phyloP scores from a whole-genome alignment of 2,797 vertebrate species.

The Anas bernieri region DNA sequence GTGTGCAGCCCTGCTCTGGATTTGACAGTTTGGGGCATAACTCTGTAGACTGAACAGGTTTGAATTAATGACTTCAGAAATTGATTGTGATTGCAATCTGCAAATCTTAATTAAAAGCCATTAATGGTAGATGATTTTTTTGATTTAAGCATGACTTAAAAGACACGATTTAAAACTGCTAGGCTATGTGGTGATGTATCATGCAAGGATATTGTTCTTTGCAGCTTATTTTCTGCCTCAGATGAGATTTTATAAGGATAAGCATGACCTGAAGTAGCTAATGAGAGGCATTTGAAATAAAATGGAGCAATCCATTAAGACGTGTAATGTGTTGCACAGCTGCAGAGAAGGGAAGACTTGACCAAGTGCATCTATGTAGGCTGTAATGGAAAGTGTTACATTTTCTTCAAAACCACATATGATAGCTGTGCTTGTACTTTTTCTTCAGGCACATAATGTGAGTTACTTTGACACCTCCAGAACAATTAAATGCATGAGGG shows the following conservation, averaged over 20 bases:
- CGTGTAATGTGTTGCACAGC: neutral
- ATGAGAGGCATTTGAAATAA: neutral
- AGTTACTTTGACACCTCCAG: neutral
- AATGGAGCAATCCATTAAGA: neutral
- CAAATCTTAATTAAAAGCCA: neutral
- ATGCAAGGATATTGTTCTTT: neutral
- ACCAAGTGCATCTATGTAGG: neutral
- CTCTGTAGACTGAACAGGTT: neutral
- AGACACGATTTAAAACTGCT: neutral
- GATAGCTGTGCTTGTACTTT: neutral
- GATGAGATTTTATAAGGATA: neutral
- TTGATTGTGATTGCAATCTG: constrained; percentile 4
- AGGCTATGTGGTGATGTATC: neutral
- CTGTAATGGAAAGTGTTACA: neutral
- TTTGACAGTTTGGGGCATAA: neutral
- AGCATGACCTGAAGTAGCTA: neutral
- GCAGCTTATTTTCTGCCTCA: constrained; percentile 19
- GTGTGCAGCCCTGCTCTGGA: neutral
- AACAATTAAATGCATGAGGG: neutral
- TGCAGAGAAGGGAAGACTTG: neutral
- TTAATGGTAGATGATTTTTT: neutral
- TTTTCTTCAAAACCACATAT: neutral
- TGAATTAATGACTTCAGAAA: constrained; percentile 13
- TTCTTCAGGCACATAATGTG: neutral
- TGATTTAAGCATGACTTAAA: neutral